Conservation (phyloP, 2,113 vertebrate species). For the Neodon shergylaensis region DNA sequence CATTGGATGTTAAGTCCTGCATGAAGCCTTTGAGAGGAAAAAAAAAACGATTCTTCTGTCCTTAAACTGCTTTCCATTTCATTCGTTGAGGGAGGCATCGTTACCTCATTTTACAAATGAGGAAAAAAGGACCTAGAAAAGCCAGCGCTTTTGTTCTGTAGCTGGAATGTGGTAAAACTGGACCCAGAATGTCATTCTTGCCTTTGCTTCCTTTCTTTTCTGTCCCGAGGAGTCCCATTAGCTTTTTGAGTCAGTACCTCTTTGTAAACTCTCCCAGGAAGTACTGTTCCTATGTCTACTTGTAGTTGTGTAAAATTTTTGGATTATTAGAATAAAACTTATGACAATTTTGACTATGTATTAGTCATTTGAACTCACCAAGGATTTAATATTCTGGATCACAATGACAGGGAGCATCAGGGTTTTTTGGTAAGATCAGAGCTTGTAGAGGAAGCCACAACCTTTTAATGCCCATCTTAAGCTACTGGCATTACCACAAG, state of each 20-base stretch:
- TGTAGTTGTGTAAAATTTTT: slow-evolving; percentile 34
- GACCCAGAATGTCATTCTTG: background rate
- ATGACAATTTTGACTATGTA: slow-evolving; percentile 29
- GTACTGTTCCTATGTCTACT: background rate
- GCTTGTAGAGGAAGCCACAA: background rate
- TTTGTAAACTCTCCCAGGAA: background rate
- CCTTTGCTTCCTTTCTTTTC: slow-evolving; percentile 19
- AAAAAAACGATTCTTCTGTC: background rate
- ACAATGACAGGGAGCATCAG: background rate
- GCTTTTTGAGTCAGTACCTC: background rate
- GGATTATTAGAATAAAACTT: slow-evolving; percentile 44
- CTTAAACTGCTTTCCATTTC: background rate
- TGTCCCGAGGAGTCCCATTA: background rate
- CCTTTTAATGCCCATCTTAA: background rate
- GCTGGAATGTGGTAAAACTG: background rate
- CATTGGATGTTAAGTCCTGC: background rate
- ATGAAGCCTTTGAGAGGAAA: background rate
- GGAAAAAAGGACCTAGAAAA: background rate
- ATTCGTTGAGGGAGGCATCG: background rate
- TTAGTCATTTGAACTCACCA: slow-evolving; percentile 9
- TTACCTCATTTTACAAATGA: background rate
- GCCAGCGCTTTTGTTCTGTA: background rate
- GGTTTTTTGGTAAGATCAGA: slow-evolving; percentile 11
- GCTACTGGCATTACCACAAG: background rate
- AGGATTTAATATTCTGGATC: slow-evolving; percentile 27